A percentile compares a stretch with the other conserved stretches of the same genome.
phyloP scores from a whole-genome alignment of 2,888 invertebrate genomes.

The Ophioninae sp. region DNA sequence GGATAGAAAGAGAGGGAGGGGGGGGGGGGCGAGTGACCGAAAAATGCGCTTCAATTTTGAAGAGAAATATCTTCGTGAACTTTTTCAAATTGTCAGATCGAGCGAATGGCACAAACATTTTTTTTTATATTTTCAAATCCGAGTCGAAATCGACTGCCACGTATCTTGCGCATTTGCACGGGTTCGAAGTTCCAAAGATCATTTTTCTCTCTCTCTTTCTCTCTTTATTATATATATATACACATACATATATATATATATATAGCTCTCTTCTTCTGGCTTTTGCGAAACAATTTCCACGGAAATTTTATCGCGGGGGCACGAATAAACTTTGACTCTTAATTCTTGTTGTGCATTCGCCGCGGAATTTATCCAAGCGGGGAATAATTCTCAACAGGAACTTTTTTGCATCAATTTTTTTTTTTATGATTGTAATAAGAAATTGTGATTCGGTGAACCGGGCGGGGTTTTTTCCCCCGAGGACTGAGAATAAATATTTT shows the following conservation, averaged over 20 bases:
- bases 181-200: background rate
- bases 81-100: background rate
- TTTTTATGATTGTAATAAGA: conserved; percentile 43
- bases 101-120: conserved; percentile 28
- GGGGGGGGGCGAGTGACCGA: background rate
- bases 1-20: background rate
- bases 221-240: background rate
- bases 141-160: background rate
- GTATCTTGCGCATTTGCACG: background rate
- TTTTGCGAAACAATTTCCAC: conserved; percentile 13
- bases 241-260: no score
- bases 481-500: conserved; percentile 55
- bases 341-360: conserved; percentile 7
- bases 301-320: conserved; percentile 32
- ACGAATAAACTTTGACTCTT: conserved; percentile 27
- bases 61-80: background rate
- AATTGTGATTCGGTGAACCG: conserved; percentile 28
- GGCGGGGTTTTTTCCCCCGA: conserved; percentile 30
- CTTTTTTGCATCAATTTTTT: conserved; percentile 39
- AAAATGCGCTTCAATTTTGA: background rate
- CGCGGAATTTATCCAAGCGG: background rate
- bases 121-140: conserved; percentile 22
- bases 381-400: conserved; percentile 3
- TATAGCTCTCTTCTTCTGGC: background rate
- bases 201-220: conserved; percentile 5